A percentile compares a stretch with the other conserved stretches of the same genome.
Conservation (phyloP, 2,888 invertebrate species). For the Xestia xanthographa region DNA sequence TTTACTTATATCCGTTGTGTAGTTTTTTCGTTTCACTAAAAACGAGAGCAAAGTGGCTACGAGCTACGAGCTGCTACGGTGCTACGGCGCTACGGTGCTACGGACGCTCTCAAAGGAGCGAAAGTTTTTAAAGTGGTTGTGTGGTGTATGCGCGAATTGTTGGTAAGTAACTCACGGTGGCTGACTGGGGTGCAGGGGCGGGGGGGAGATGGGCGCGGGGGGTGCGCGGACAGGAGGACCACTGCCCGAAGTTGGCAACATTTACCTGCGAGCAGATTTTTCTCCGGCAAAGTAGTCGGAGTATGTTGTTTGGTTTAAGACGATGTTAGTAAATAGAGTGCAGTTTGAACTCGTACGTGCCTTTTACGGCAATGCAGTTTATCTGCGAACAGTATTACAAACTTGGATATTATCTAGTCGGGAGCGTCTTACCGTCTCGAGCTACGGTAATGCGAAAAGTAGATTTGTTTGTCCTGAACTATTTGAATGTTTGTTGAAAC, state of each 20-base stretch:
- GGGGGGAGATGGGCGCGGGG: not conserved
- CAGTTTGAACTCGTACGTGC: slow-evolving; percentile 30
- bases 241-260: slow-evolving; percentile 11
- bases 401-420: slow-evolving; percentile 26
- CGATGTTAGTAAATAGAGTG: slow-evolving; percentile 29
- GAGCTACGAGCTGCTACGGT: slow-evolving; percentile 12
- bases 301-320: slow-evolving; percentile 26
- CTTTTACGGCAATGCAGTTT: slow-evolving; percentile 14
- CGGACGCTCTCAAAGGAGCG: slow-evolving; percentile 41
- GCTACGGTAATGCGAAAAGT: slow-evolving; percentile 21
- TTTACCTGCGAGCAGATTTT: slow-evolving; percentile 36
- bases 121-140: slow-evolving; percentile 49
- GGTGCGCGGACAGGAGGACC: not conserved
- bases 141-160: slow-evolving; percentile 38
- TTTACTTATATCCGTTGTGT: slow-evolving; percentile 48
- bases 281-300: slow-evolving; percentile 10
- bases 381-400: slow-evolving; percentile 13
- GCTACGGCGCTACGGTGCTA: slow-evolving; percentile 13
- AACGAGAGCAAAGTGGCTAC: slow-evolving; percentile 32
- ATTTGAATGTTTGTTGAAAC: slow-evolving; percentile 31
- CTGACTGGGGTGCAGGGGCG: not conserved
- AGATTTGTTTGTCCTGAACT: slow-evolving; percentile 20
- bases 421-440: slow-evolving; percentile 5
- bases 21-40: slow-evolving; percentile 48
- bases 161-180: slow-evolving; percentile 13